Base-by-base conservation (phyloP, 2,888 invertebrate genomes). In the Byasa hedistus region DNA sequence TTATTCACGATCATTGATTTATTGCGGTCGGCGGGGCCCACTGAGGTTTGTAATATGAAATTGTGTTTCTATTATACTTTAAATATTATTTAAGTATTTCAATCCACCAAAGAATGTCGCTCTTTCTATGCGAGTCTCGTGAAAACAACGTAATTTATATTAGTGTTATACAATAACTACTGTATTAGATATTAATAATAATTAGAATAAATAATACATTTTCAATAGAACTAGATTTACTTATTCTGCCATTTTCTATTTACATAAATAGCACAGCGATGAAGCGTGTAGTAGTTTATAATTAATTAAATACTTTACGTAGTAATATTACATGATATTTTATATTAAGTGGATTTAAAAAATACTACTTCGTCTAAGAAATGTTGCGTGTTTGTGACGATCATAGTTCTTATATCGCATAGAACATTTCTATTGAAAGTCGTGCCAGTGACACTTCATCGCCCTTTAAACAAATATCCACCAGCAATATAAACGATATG, bases 1-100 rank as follows among this genome's bases (percentile, higher is more conserved):
- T 88, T 82, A 86, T 86, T 70, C 66, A 69, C 64, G 67, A 83
- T 89, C 79, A 87, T 86, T 90, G 91, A 91, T 91, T 90, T 91
- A 91, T 84, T 80, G 68, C 76, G 74, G 78, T 68, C 48, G 73
- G 70, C 66, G 65, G 61, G 21, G 44, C 59, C 24, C 22, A 82
- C 83, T 81, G 77, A 82, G 87, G 74, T 78, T 75, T 70, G 72
- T 73, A 72, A 71, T 71, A 72, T 73, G 68, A 69, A 75, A 76
- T 71, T 66, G 71, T 75, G 72, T 7, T 19, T n/a, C 65, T 71
- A 68, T 65, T 58, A 69, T 63, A 69, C 48, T 39, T 55, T 44
- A 23, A 8, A 44, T 12, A 24, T 58, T 64, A 68, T 57, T 69
- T 44, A 44, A 57, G 59, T 64, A 63, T 57, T 21, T 17, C 12